Percentiles rank a stretch among this genome's conserved stretches.
These are phyloP conservation scores for Chrysopilus asiliformis DNA, from an alignment of 2,888 invertebrate species.

Conservation along the genomic window DNA sequence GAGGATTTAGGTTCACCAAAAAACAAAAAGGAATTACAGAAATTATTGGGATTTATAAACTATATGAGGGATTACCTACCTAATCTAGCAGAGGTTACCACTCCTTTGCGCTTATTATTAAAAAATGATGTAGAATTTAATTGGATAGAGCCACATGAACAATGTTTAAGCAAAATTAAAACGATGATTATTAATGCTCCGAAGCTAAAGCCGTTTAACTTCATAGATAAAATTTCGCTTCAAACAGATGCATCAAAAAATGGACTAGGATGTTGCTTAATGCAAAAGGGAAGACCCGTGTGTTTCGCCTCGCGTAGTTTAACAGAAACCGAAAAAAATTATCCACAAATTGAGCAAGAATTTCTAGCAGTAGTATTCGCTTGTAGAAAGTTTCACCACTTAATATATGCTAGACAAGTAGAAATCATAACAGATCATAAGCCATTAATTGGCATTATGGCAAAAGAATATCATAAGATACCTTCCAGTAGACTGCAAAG, in stretches of 20 bases:
- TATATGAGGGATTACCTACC: conserved; percentile 18
- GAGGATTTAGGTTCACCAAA: background rate
- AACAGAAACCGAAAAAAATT: conserved; percentile 15
- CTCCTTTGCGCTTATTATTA: conserved; percentile 12
- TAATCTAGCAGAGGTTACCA: conserved; percentile 12
- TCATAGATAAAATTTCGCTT: too few relatives aligned
- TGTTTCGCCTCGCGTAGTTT: conserved; percentile 16
- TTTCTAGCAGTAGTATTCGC: conserved; percentile 18
- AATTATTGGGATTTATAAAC: conserved; percentile 10
- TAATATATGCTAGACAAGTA: too few relatives aligned
- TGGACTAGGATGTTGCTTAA: conserved; percentile 13
- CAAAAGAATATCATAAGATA: conserved; percentile 14
- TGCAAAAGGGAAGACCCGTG: conserved; percentile 12
- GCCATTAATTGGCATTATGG: conserved; percentile 8
- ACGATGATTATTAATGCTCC: conserved; percentile 12
- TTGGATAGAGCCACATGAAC: conserved; percentile 12
- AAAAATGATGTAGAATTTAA: conserved; percentile 13
- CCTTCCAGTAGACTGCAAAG: conserved; percentile 15
- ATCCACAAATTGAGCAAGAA: conserved; percentile 20
- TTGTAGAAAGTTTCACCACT: conserved; percentile 18
- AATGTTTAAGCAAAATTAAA: conserved; percentile 11
- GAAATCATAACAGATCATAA: too few relatives aligned
- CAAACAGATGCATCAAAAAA: too few relatives aligned
- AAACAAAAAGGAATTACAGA: conserved; percentile 5
- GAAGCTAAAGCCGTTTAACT: conserved; percentile 7